These are phyloP conservation scores for Hippoglossus stenolepis DNA, from an alignment of 2,113 vertebrate species.

Conservation along the genomic window DNA sequence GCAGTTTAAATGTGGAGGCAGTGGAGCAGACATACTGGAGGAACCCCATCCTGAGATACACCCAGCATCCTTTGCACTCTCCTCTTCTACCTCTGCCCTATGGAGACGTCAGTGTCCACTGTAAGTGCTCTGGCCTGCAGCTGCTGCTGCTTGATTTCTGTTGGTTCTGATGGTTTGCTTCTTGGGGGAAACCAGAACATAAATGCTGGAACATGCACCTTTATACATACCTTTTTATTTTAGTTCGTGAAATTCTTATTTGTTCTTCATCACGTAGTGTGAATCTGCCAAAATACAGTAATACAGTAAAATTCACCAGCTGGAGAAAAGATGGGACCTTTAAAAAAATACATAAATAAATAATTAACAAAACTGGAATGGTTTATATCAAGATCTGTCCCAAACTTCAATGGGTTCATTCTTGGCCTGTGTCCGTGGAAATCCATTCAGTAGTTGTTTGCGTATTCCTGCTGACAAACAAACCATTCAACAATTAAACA, in stretches of 20 bases:
- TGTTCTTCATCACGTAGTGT: neutral
- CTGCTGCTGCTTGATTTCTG: neutral
- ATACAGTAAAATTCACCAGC: neutral
- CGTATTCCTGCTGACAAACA: too few relatives aligned
- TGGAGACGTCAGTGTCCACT: slow-evolving; percentile 86
- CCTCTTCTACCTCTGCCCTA: slow-evolving; percentile 91
- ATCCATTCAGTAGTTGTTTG: too few relatives aligned
- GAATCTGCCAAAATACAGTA: neutral
- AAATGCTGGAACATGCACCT: neutral
- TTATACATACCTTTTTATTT: neutral
- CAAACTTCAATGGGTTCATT: too few relatives aligned
- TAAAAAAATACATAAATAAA: too few relatives aligned
- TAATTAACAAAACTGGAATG: too few relatives aligned
- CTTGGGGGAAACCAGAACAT: neutral
- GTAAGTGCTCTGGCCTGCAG: slow-evolving; percentile 75
- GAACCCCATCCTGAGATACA: slow-evolving; percentile 93
- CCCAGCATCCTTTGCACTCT: slow-evolving; percentile 93
- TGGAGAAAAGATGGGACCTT: neutral
- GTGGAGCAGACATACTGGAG: slow-evolving; percentile 93
- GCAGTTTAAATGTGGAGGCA: slow-evolving; percentile 89
- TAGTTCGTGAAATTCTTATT: neutral
- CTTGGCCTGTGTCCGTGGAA: too few relatives aligned
- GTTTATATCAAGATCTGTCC: too few relatives aligned
- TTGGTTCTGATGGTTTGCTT: neutral
- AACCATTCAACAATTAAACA: too few relatives aligned